Percentiles rank a stretch among this genome's conserved stretches.
Evolutionary conservation across 2,888 invertebrate genomes (phyloP).

Genomic region (Tuberolachnus salignus): DNA sequence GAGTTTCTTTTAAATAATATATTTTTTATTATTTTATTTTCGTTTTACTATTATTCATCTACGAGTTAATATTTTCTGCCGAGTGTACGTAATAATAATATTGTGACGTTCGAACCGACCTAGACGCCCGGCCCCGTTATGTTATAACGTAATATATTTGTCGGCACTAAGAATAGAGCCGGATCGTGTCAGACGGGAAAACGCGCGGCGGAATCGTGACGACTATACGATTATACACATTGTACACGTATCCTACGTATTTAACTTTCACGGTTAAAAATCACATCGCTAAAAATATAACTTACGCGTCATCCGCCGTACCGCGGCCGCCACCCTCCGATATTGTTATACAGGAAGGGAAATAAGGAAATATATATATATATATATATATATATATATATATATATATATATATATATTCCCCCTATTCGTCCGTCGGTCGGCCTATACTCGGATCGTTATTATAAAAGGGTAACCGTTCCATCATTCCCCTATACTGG

Average conservation of each 20-base stretch:
- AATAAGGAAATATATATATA: too few relatives aligned
- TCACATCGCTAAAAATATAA: too few relatives aligned
- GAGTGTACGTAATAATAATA: not conserved
- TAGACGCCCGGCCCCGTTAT: not conserved
- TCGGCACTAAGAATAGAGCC: slow-evolving; percentile 12
- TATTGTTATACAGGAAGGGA: too few relatives aligned
- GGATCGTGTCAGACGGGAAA: not conserved
- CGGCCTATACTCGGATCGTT: slow-evolving; percentile 11
- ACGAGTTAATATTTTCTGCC: too few relatives aligned
- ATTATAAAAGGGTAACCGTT: slow-evolving; percentile 38
- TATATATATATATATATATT: too few relatives aligned
- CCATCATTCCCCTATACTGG: slow-evolving; percentile 15
- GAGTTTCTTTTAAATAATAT: too few relatives aligned
- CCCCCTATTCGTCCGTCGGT: not conserved
- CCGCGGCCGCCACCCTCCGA: slow-evolving; percentile 4
- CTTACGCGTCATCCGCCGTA: not conserved
- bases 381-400: too few relatives aligned
- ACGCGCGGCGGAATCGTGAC: not conserved
- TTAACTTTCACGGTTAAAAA: too few relatives aligned
- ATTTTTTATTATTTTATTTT: not conserved
- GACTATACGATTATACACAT: too few relatives aligned
- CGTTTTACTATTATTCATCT: too few relatives aligned
- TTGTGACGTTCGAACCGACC: slow-evolving; percentile 2
- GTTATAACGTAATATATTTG: too few relatives aligned
- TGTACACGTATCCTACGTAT: too few relatives aligned